These are phyloP conservation scores for Setipinna tenuifilis DNA, from an alignment of 2,797 vertebrate species.

Conservation along the genomic window DNA sequence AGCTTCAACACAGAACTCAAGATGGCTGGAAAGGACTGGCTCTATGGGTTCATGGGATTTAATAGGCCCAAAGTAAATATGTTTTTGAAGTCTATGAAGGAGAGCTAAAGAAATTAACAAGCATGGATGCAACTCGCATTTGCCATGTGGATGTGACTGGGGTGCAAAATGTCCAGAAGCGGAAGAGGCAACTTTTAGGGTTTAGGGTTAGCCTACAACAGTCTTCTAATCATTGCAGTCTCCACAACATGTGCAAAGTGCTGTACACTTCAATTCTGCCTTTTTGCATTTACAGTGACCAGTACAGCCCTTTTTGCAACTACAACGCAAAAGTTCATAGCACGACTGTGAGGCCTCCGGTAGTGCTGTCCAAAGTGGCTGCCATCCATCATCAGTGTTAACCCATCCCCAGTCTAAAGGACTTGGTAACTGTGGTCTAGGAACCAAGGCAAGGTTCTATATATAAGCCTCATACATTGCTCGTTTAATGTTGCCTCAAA, in stretches of 20 bases:
- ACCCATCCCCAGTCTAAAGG: neutral
- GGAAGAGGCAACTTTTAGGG: neutral
- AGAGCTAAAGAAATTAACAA: neutral
- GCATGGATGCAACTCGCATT: neutral
- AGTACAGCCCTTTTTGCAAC: too few relatives aligned
- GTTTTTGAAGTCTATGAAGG: neutral
- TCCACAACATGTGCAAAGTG: too few relatives aligned
- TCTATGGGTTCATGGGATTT: neutral
- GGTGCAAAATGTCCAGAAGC: neutral
- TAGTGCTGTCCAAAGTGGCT: too few relatives aligned
- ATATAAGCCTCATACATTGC: neutral
- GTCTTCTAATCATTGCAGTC: neutral
- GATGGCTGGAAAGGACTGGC: neutral
- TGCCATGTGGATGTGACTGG: neutral
- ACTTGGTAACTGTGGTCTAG: neutral
- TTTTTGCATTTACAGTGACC: too few relatives aligned
- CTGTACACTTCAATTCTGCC: too few relatives aligned
- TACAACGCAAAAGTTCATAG: too few relatives aligned
- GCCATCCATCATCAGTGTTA: too few relatives aligned
- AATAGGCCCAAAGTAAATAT: neutral
- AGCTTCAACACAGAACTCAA: neutral
- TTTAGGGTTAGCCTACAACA: neutral
- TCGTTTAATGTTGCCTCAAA: neutral
- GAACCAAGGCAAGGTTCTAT: neutral
- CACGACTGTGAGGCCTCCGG: too few relatives aligned